These are phyloP conservation scores for Anastrepha obliqua DNA, from an alignment of 1,140 invertebrate genomes.

Conservation along the genomic window DNA sequence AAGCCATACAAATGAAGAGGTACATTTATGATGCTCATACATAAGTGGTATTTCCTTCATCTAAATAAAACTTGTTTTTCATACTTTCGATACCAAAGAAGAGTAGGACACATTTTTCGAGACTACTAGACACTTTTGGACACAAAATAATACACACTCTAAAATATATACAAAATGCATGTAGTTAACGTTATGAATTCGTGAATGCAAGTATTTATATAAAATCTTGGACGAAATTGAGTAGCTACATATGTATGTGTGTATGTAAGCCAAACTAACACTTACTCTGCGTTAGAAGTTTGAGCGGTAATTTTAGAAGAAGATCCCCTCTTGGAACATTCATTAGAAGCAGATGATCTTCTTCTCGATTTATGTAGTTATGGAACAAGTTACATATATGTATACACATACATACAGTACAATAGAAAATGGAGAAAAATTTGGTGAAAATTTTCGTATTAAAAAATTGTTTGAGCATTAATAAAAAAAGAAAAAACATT, in stretches of 20 bases:
- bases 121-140: too few relatives aligned
- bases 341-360: constrained; percentile 29
- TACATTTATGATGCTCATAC: too few relatives aligned
- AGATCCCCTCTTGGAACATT: constrained; percentile 14
- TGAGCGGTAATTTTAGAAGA: constrained; percentile 40
- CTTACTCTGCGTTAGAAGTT: constrained; percentile 51
- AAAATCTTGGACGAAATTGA: background rate
- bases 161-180: background rate
- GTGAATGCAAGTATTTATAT: background rate
- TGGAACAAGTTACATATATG: background rate
- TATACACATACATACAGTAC: background rate
- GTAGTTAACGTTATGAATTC: too few relatives aligned
- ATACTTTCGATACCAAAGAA: too few relatives aligned
- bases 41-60: too few relatives aligned
- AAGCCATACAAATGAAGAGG: too few relatives aligned
- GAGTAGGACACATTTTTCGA: too few relatives aligned
- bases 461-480: background rate
- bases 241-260: constrained; percentile 2
- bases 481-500: background rate
- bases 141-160: background rate
- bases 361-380: background rate
- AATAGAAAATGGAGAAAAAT: constrained; percentile 23
- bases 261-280: background rate
- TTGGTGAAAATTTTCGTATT: background rate
- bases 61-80: too few relatives aligned